A percentile compares a stretch with the other conserved stretches of the same genome.
Evolutionary conservation across 2,113 vertebrate genomes (phyloP).

Genomic region (Silurus meridionalis): DNA sequence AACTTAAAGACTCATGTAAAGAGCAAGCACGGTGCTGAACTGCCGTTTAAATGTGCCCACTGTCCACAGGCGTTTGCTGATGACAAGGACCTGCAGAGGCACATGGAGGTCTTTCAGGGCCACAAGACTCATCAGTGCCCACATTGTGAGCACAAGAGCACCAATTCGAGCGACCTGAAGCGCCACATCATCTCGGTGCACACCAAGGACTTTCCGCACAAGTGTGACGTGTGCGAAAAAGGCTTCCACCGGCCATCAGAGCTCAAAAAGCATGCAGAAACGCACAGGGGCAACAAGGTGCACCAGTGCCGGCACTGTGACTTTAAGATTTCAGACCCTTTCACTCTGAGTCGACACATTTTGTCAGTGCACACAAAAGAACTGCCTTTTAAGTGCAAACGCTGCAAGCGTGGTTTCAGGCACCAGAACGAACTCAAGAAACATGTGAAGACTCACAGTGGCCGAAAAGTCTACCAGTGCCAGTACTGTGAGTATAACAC

Average conservation of each 20-base stretch:
- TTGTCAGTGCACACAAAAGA: conserved; percentile 98
- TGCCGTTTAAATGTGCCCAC: conserved; percentile 95
- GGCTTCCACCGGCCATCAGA: conserved; percentile 97
- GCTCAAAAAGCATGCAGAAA: conserved; percentile 96
- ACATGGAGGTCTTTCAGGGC: conserved; percentile 92
- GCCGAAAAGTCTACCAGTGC: conserved; percentile 97
- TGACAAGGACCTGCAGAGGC: conserved; percentile 89
- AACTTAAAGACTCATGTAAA: conserved; percentile 99
- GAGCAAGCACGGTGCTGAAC: conserved; percentile 90
- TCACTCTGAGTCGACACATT: conserved; percentile 96
- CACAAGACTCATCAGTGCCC: conserved; percentile 98
- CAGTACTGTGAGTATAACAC: conserved; percentile 99
- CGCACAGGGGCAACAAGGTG: conserved; percentile 94
- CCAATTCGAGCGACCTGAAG: conserved; percentile 98
- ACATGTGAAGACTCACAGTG: conserved; percentile 99
- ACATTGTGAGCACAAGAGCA: conserved; percentile 99
- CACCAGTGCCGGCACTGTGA: conserved; percentile 99
- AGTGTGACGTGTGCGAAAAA: conserved; percentile 97
- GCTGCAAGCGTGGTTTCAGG: conserved; percentile 93
- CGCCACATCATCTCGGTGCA: conserved; percentile 97
- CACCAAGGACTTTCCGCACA: conserved; percentile 99
- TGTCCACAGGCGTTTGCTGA: conserved; percentile 94
- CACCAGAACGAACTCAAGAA: conserved; percentile 96
- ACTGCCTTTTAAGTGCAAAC: conserved; percentile 97
- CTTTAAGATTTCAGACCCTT: conserved; percentile 96